Conservation (phyloP, 2,113 vertebrate genomes). For the Herpailurus yagouaroundi region DNA sequence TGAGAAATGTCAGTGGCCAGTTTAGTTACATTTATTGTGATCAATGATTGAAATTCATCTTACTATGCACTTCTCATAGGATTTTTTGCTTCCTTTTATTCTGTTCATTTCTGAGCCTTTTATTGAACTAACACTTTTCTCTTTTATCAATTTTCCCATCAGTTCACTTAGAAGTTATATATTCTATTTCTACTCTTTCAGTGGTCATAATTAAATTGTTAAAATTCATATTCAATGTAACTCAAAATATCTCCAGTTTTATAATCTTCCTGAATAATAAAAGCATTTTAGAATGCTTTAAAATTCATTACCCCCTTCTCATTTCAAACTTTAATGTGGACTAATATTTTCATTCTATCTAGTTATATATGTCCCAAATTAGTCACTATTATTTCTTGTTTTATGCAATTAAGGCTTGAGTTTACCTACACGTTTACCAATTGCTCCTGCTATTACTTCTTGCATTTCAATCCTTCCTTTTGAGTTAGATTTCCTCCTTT, state of each 20-base stretch:
- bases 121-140: background rate
- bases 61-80: background rate
- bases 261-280: background rate
- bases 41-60: background rate
- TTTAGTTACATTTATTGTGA: background rate
- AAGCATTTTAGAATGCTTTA: background rate
- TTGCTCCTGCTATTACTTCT: background rate
- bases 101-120: background rate
- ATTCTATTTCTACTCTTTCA: background rate
- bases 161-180: background rate
- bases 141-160: background rate
- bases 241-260: background rate
- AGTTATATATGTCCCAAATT: background rate
- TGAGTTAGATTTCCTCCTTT: background rate
- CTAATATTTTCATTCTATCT: background rate
- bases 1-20: background rate
- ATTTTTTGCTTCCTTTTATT: background rate
- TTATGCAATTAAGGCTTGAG: background rate
- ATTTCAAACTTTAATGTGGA: background rate
- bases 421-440: background rate
- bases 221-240: constrained; percentile 15
- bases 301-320: background rate
- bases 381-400: background rate
- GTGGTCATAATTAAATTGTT: background rate
- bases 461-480: background rate